Conservation (phyloP, 2,113 vertebrate genomes). For the Gavialis gangeticus region DNA sequence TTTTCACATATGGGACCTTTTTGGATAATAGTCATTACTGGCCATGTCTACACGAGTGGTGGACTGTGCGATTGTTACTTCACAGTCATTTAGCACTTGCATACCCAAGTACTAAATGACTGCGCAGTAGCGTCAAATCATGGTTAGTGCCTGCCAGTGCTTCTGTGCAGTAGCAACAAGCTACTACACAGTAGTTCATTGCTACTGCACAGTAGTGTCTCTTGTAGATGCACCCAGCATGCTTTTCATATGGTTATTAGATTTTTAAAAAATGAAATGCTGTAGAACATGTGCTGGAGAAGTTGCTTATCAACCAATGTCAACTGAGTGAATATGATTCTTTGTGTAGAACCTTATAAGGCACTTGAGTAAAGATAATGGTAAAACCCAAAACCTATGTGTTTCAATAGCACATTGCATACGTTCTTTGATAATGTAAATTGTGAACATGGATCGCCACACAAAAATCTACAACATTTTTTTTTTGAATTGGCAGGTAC, state of each 20-base stretch:
- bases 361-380: not conserved
- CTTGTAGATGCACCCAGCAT: no score
- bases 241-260: not conserved
- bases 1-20: no score
- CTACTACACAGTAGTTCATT: no score
- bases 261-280: not conserved
- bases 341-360: not conserved
- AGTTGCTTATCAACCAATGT: not conserved
- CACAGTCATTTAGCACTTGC: no score
- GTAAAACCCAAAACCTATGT: not conserved
- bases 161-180: no score
- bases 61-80: no score
- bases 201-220: no score
- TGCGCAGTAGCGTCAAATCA: no score
- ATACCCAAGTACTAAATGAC: no score
- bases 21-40: no score
- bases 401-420: not conserved
- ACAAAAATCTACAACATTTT: not conserved
- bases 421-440: not conserved
- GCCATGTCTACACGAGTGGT: no score
- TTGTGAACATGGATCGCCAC: not conserved
- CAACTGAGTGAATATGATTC: not conserved
- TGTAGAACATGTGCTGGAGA: not conserved
- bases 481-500: not conserved
- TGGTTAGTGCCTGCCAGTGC: no score